These are phyloP conservation scores for Hyposmocoma kahamanoa DNA, from an alignment of 1,140 invertebrate species.

Conservation along the genomic window DNA sequence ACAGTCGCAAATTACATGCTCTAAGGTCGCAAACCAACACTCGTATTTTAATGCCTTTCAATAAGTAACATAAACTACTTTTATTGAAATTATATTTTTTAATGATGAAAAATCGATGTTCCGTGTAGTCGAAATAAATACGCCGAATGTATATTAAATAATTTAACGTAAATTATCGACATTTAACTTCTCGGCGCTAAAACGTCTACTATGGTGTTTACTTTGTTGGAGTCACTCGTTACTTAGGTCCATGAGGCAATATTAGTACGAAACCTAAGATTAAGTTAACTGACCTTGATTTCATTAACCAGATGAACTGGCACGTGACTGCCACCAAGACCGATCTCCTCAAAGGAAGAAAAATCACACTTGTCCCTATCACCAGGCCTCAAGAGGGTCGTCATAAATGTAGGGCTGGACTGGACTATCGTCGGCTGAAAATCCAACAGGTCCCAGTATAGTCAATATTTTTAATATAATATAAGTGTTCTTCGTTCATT, in stretches of 20 bases:
- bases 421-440: constrained; percentile 28
- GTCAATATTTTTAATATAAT: too few species aligned
- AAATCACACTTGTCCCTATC: constrained; percentile 4
- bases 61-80: too few species aligned
- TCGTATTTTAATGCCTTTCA: too few species aligned
- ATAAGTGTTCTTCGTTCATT: too few species aligned
- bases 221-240: neutral
- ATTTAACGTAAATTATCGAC: neutral
- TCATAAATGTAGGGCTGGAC: constrained; percentile 25
- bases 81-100: too few species aligned
- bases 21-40: too few species aligned
- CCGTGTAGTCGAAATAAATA: too few species aligned
- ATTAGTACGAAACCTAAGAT: neutral
- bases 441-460: too few species aligned
- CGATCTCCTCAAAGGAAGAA: constrained; percentile 2
- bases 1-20: too few species aligned
- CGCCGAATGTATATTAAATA: too few species aligned
- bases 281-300: neutral
- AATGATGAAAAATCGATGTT: neutral
- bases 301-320: neutral
- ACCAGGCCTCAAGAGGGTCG: constrained; percentile 15
- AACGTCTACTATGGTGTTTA: neutral
- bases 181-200: neutral
- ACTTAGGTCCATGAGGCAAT: neutral
- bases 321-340: constrained; percentile 4